Conservation (phyloP, 2,888 invertebrate species). For the Eupithecia vulgata region DNA sequence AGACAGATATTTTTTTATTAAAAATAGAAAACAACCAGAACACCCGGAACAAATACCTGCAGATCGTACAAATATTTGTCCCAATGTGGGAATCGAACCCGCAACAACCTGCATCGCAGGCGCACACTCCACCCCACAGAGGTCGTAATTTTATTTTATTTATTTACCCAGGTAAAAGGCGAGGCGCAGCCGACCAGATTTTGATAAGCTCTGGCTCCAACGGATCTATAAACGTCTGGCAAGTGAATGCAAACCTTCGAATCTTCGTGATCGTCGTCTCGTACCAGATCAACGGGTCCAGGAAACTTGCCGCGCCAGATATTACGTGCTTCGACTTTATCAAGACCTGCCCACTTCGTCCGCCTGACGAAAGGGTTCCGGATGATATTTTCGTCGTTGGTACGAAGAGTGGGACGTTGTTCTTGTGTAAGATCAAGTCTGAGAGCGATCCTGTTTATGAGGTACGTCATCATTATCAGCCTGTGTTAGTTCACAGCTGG, state of each 20-base stretch:
- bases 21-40: too few species aligned
- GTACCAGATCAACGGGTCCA: conserved; percentile 61
- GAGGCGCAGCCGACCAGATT: conserved; percentile 68
- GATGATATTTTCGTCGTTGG: conserved; percentile 73
- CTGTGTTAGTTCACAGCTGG: too few species aligned
- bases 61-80: too few species aligned
- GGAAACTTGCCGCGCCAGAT: conserved; percentile 57
- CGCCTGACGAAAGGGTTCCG: conserved; percentile 58
- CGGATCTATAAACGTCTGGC: conserved; percentile 70
- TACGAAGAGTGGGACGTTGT: conserved; percentile 61
- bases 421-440: conserved; percentile 60
- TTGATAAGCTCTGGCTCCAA: conserved; percentile 58
- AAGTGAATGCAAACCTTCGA: conserved; percentile 63
- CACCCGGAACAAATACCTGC: too few species aligned
- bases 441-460: conserved; percentile 61
- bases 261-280: conserved; percentile 64
- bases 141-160: too few species aligned
- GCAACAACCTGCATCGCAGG: too few species aligned
- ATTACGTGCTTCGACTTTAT: conserved; percentile 74
- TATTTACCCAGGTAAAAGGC: conserved; percentile 54
- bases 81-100: too few species aligned
- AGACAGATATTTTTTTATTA: too few species aligned
- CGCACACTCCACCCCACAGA: too few species aligned
- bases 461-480: too few species aligned
- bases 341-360: conserved; percentile 59